These are phyloP conservation scores for Agrochola litura DNA, from an alignment of 2,888 invertebrate genomes.

Conservation along the genomic window DNA sequence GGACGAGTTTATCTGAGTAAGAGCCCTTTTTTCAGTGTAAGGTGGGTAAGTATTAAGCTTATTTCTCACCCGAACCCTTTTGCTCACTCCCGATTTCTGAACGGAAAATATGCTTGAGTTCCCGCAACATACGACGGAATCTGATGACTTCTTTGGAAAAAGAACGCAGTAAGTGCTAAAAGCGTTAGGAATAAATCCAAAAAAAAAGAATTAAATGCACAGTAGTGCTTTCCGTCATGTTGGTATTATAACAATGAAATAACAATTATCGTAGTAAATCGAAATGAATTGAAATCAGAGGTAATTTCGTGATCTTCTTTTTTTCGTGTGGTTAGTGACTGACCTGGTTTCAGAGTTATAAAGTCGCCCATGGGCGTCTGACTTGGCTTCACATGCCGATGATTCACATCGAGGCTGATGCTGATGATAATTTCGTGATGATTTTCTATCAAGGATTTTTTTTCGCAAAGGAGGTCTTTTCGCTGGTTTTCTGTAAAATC, in stretches of 20 bases:
- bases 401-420: no score
- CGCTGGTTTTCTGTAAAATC: neutral
- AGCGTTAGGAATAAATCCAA: neutral
- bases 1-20: slow-evolving; percentile 25
- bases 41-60: neutral
- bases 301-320: neutral
- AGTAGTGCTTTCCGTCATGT: neutral
- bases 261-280: neutral
- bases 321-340: no score
- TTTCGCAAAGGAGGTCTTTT: neutral
- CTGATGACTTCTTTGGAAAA: neutral
- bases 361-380: no score
- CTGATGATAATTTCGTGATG: neutral
- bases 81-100: neutral
- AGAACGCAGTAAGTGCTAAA: neutral
- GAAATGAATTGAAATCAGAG: neutral
- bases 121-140: neutral
- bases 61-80: neutral
- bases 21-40: slow-evolving; percentile 9
- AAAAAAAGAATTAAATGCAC: no score
- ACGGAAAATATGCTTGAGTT: neutral
- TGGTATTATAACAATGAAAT: neutral
- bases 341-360: no score
- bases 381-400: no score
- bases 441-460: no score